A percentile compares a stretch with the other conserved stretches of the same genome.
phyloP scores from a whole-genome alignment of 1,140 invertebrate species.

The Drosophila tani region DNA sequence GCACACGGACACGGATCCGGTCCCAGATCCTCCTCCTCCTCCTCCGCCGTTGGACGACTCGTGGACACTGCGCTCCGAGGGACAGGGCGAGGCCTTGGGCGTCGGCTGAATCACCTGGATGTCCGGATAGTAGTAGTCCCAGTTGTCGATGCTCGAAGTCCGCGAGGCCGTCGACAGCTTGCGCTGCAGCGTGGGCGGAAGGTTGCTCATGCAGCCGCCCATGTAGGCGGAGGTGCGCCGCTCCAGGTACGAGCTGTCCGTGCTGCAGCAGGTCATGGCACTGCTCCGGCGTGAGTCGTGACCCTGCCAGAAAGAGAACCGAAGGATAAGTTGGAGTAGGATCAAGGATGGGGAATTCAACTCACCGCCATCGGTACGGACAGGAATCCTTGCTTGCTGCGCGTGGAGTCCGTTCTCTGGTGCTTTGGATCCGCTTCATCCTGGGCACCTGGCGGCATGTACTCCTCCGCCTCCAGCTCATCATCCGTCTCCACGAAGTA shows the following conservation, averaged over 20 bases:
- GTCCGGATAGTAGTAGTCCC: conserved; percentile 89
- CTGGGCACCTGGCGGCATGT: conserved; percentile 52
- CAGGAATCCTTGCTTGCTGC: conserved; percentile 84
- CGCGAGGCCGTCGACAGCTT: conserved; percentile 80
- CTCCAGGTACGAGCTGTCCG: conserved; percentile 92
- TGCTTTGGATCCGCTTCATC: conserved; percentile 42
- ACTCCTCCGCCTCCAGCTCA: conserved; percentile 80
- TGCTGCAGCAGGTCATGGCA: conserved; percentile 92
- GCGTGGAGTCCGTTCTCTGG: conserved; percentile 77
- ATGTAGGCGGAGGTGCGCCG: conserved; percentile 91
- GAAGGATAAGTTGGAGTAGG: not conserved
- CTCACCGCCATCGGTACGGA: conserved; percentile 84
- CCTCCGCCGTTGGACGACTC: conserved; percentile 34
- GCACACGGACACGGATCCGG: not conserved
- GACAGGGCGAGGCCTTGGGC: conserved; percentile 92
- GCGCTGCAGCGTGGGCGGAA: conserved; percentile 85
- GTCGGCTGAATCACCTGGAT: conserved; percentile 92
- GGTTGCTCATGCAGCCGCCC: conserved; percentile 87
- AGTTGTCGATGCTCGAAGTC: conserved; percentile 86
- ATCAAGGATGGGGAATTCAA: not conserved
- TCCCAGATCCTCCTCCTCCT: conserved; percentile 3
- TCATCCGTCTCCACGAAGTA: conserved; percentile 85
- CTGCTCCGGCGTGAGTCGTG: conserved; percentile 89
- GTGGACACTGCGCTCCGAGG: conserved; percentile 87
- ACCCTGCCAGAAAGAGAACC: conserved; percentile 39